Base-by-base conservation (phyloP, 2,113 vertebrate genomes). In the Bettongia penicillata region DNA sequence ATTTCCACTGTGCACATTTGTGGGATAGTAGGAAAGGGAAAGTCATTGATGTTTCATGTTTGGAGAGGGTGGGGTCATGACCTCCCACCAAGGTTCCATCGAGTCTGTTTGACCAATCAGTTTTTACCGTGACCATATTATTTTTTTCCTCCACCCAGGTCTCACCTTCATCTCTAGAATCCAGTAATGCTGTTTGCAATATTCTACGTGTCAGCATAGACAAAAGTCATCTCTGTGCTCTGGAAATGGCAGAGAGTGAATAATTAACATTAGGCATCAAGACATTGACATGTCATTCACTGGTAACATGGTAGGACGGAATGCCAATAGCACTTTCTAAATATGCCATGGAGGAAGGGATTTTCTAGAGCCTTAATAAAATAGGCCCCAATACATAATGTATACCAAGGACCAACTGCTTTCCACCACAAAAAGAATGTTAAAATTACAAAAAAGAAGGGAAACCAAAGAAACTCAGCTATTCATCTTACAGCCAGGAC, bases 211-310 rank as follows among this genome's bases (percentile, higher is more conserved):
- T 97, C 97, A 98, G 96, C 97, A 97, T 24, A 94, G 90, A 93
- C 28, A 55, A 94, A 96, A 97, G 96, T 84, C 22, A n/a, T 97
- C 94, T 96, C 94, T 91, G 92, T 94, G 96, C 95, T 97, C 77
- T 25, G 84, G 95, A 98, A 98, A 95, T 37, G 12, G 68, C 94
- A 98, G 96, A 96, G 77, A 97, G 93, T 97, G 95, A 97, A 97
- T 96, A 98, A 98, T 98, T 98, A 98, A 97, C 8, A 26, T 96
- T 91, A 98, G 95, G 50, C 98, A 98, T 98, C 98, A 98, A 98
- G 98, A 97, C 98, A 98, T 90, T 95, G 97, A 98, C 97, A 97
- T 96, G 96, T 98, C 95, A 90, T 95, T 98, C 97, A 98, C 96
- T 93, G 95, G 96, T 97, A 98, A 98, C 94, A 98, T 90, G 10